phyloP scores from a whole-genome alignment of 2,888 invertebrate species.

The Augiades crinisus region DNA sequence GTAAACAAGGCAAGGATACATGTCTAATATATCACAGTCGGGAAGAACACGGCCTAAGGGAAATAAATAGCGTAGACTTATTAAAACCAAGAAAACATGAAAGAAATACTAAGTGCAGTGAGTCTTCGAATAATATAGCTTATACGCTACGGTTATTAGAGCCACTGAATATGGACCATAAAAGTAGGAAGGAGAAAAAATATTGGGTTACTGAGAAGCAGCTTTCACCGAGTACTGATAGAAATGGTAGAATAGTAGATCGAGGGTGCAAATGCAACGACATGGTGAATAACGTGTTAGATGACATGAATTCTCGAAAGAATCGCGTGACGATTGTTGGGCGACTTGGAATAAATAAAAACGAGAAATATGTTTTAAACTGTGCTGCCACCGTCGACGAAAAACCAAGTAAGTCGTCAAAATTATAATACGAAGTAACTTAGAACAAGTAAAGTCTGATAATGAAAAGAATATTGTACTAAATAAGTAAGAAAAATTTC shows the following conservation, averaged over 20 bases:
- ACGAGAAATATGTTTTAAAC: conserved; percentile 57
- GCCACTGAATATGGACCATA: conserved; percentile 52
- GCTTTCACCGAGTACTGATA: not conserved
- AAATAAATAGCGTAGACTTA: conserved; percentile 51
- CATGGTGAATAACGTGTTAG: conserved; percentile 4
- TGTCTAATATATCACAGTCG: no score
- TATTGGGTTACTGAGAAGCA: not conserved
- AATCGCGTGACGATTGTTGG: conserved; percentile 58
- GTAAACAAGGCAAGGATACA: conserved; percentile 44
- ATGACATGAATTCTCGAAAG: conserved; percentile 29
- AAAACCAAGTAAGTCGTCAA: conserved; percentile 47
- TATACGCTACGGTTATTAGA: conserved; percentile 45
- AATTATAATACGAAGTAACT: not conserved
- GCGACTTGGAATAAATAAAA: conserved; percentile 52
- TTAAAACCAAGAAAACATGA: conserved; percentile 26
- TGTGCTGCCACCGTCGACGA: conserved; percentile 61
- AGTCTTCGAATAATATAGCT: conserved; percentile 38
- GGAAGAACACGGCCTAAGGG: conserved; percentile 56
- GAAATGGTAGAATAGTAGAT: not conserved
- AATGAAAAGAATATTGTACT: no score
- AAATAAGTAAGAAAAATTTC: no score
- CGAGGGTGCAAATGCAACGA: not conserved
- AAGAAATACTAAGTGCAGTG: conserved; percentile 39
- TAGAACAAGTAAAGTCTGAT: not conserved
- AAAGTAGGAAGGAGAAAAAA: conserved; percentile 2